Evolutionary conservation across 1,140 invertebrate genomes (phyloP), one percentile per base, ranked within the genome.

Genomic region (Manduca sexta): DNA sequence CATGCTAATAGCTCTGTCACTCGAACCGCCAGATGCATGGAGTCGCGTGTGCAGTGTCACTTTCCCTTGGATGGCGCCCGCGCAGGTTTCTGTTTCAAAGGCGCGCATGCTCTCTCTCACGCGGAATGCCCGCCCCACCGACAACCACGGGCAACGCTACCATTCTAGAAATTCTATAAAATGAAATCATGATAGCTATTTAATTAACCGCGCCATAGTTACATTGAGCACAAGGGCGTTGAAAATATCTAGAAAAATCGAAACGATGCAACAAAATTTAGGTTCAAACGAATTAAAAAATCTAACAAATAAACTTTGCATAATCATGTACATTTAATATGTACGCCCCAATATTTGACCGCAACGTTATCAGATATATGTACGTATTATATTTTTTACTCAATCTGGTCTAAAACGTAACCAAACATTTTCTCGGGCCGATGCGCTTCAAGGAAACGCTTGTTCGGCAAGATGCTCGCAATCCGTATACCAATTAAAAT

Each of bases 1-100:
- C 62, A 73, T 79, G 73, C 60, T 74, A 76, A 79, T 77, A 39
- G 48, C 52, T 64, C 46, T 68, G 73, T 76, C 67, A 68, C 47
- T 63, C 45, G 45, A 18, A 30, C 12, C 42, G 45, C 48, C 49
- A 54, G 64, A 59, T 52, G 56, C 65, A 68, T 64, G 69, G 47
- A 56, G 70, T 75, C 71, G 75, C 73, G 74, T 78, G 74, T 42
- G 17, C 42, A 29, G 38, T 56, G 68, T 80, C 73, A 83, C 76
- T 83, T 83, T 83, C 79, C 56, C 73, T 63, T 58, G 53, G 50
- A 51, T 44, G 21, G 53, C 49, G 64, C 46, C 52, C 43, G 61
- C 61, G 53, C 54, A 49, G 58, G 68, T 74, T 76, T 79, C 69
- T 76, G 73, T 70, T 78, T 76, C 70, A 37, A 72, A 71, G 64